A percentile compares a stretch with the other conserved stretches of the same genome.
Evolutionary conservation across 2,113 vertebrate genomes (phyloP).

Genomic region (Tyrannus savana): DNA sequence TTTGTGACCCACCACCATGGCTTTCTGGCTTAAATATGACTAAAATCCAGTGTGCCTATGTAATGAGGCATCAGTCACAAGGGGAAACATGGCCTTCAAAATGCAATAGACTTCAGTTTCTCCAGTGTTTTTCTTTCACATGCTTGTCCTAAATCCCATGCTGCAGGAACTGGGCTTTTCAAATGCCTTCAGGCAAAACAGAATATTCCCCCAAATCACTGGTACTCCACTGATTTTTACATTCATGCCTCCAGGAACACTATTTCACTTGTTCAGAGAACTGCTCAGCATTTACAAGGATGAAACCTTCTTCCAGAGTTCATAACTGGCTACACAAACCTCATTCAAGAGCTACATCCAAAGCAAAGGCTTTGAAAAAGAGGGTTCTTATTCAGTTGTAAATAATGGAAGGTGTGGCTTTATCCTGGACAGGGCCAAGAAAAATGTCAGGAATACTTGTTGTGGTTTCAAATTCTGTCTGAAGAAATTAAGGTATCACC

Average conservation of each 20-base stretch:
- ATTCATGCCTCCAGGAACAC: not conserved
- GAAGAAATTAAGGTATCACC: not conserved
- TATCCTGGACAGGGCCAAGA: not conserved
- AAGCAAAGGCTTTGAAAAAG: not conserved
- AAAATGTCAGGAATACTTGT: not conserved
- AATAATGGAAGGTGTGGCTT: not conserved
- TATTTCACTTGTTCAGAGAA: not conserved
- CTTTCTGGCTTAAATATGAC: not conserved
- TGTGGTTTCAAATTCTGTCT: not conserved
- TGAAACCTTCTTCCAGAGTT: not conserved
- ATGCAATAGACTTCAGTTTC: not conserved
- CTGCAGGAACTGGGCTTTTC: not conserved
- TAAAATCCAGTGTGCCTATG: not conserved
- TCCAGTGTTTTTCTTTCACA: not conserved
- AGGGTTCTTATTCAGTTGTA: not conserved
- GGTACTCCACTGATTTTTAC: not conserved
- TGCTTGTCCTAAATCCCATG: not conserved
- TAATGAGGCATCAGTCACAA: not conserved
- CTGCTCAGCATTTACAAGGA: not conserved
- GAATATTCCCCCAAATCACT: not conserved
- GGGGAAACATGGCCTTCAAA: not conserved
- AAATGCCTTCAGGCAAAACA: not conserved
- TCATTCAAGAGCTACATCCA: not conserved
- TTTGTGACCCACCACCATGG: not conserved
- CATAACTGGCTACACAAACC: not conserved